Percentiles rank a stretch among this genome's conserved stretches.
Evolutionary conservation across 1,140 invertebrate genomes (phyloP).

Genomic region (Cyphomyrmex costatus): DNA sequence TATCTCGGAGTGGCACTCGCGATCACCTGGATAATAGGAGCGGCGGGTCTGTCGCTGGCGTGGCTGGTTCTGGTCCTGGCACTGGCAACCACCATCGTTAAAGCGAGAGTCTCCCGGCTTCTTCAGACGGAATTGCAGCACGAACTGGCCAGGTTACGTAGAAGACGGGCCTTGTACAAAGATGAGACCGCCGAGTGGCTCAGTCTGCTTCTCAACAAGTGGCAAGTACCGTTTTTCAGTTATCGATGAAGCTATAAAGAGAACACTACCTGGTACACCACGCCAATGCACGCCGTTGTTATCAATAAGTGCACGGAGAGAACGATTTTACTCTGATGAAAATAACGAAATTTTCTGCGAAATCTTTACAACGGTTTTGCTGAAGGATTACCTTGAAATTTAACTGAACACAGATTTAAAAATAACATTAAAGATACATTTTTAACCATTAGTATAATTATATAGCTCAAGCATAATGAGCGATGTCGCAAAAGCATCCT

Average conservation of each 20-base stretch:
- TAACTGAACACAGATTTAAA: no score
- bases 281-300: background rate
- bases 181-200: slow-evolving; percentile 88
- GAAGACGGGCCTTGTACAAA: slow-evolving; percentile 86
- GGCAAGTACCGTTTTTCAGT: slow-evolving; percentile 79
- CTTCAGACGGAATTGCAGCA: slow-evolving; percentile 79
- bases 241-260: background rate
- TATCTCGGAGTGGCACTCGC: slow-evolving; percentile 77
- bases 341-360: no score
- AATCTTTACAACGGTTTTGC: no score
- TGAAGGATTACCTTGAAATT: no score
- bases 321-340: no score
- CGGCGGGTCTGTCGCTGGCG: slow-evolving; percentile 80
- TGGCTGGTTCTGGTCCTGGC: slow-evolving; percentile 82
- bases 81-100: slow-evolving; percentile 79
- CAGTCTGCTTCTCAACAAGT: slow-evolving; percentile 87
- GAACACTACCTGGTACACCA: background rate
- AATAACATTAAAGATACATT: no score
- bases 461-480: no score
- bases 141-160: slow-evolving; percentile 84
- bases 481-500: no score
- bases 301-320: background rate
- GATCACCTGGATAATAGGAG: slow-evolving; percentile 82
- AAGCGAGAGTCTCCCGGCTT: slow-evolving; percentile 77
- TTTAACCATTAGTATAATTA: no score